A percentile compares a stretch with the other conserved stretches of the same genome.
Conservation (phyloP, 2,888 invertebrate genomes). For the Ryuthela nishihirai region DNA sequence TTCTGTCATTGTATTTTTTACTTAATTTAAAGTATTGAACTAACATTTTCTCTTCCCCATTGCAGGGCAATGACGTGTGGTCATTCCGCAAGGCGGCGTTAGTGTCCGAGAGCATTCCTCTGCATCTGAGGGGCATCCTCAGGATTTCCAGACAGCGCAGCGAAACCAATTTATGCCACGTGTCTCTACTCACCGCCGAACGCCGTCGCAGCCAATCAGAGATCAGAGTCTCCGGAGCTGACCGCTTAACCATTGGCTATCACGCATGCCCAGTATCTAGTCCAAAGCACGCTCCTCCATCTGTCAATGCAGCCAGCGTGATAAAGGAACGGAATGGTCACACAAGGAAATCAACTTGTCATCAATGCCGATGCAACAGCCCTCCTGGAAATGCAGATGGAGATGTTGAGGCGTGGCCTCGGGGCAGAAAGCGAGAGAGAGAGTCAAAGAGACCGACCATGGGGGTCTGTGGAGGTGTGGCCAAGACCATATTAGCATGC, state of each 20-base stretch:
- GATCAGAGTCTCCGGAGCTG: conserved; percentile 17
- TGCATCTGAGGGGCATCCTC: conserved; percentile 17
- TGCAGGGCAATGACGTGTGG: conserved; percentile 5
- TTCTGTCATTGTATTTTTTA: too few species aligned
- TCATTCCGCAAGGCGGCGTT: conserved; percentile 10
- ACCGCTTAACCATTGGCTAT: conserved; percentile 17
- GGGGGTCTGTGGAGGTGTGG: neutral
- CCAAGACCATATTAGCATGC: conserved; percentile 10
- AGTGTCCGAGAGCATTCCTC: too few species aligned
- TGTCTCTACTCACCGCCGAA: conserved; percentile 6
- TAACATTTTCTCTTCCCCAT: neutral
- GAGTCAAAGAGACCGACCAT: conserved; percentile 2
- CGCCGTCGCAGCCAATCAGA: conserved; percentile 18
- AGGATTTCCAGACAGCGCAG: conserved; percentile 20
- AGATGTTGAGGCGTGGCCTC: conserved; percentile 4
- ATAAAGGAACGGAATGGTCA: neutral
- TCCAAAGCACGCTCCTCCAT: neutral
- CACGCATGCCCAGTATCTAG: neutral
- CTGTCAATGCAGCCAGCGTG: neutral
- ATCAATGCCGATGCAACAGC: conserved; percentile 3
- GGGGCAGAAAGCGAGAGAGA: conserved; percentile 15
- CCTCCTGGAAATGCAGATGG: conserved; percentile 7
- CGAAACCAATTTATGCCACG: conserved; percentile 18
- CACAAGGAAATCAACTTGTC: neutral
- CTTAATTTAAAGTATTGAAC: too few species aligned